Evolutionary conservation across 2,797 vertebrate genomes (phyloP).

Genomic region (Crocodylus rhombifer): DNA sequence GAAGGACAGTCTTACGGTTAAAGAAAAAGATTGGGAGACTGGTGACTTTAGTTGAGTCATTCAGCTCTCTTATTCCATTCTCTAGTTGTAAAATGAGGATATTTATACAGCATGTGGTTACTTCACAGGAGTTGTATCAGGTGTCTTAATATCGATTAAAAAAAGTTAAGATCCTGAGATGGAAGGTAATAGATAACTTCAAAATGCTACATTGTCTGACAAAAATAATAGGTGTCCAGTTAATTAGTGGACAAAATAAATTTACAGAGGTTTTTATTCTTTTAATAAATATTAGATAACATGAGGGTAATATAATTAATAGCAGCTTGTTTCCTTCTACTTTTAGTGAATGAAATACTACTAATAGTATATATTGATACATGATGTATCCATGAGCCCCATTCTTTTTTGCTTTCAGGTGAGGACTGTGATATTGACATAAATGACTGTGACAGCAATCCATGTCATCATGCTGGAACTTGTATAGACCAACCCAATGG

Average conservation of each 20-base stretch:
- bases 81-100: background rate
- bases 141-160: background rate
- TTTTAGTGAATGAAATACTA: background rate
- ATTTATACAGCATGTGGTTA: background rate
- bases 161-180: background rate
- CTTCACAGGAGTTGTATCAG: background rate
- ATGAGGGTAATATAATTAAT: background rate
- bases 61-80: conserved; percentile 3
- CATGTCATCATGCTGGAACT: conserved; percentile 94
- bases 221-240: background rate
- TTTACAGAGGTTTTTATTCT: background rate
- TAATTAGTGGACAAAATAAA: background rate
- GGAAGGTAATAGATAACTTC: background rate
- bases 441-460: conserved; percentile 95
- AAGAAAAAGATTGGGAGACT: background rate
- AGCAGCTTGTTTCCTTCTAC: background rate
- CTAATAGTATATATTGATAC: background rate
- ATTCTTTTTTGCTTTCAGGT: conserved; percentile 75
- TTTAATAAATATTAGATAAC: background rate
- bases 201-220: background rate
- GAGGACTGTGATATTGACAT: conserved; percentile 93
- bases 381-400: background rate
- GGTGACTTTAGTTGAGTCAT: background rate
- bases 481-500: conserved; percentile 95
- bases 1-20: background rate